These are phyloP conservation scores for Nothobranchius furzeri DNA, from an alignment of 2,113 vertebrate genomes.

Conservation along the genomic window DNA sequence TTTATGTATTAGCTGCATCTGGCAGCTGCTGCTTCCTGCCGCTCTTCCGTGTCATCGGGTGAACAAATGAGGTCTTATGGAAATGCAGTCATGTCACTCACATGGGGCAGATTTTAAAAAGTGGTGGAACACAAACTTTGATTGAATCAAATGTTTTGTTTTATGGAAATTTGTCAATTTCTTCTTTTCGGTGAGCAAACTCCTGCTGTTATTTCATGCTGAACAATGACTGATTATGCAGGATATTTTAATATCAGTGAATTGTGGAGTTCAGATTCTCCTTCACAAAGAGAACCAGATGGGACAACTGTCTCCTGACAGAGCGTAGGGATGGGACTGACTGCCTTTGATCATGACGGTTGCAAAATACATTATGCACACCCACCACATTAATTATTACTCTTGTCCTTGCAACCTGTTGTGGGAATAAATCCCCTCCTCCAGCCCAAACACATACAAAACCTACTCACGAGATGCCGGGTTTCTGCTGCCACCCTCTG, in stretches of 20 bases:
- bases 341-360: slow-evolving; percentile 50
- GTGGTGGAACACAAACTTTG: slow-evolving; percentile 61
- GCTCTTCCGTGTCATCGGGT: slow-evolving; percentile 42
- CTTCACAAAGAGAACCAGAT: slow-evolving; percentile 40
- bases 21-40: slow-evolving; percentile 23
- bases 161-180: slow-evolving; percentile 53
- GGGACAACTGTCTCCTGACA: not conserved
- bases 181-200: slow-evolving; percentile 32
- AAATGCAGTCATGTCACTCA: slow-evolving; percentile 36
- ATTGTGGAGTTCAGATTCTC: slow-evolving; percentile 23
- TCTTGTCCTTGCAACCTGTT: slow-evolving; percentile 52
- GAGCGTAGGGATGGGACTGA: not conserved
- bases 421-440: slow-evolving; percentile 3
- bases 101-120: slow-evolving; percentile 38
- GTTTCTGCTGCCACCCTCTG: slow-evolving; percentile 23
- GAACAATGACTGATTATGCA: slow-evolving; percentile 48
- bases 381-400: slow-evolving; percentile 45
- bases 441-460: not conserved
- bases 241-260: slow-evolving; percentile 40
- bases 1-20: slow-evolving; percentile 37
- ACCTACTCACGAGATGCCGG: not conserved
- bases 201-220: slow-evolving; percentile 40
- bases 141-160: slow-evolving; percentile 63
- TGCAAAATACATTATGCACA: slow-evolving; percentile 58
- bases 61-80: slow-evolving; percentile 48